Evolutionary conservation across 2,888 invertebrate species (phyloP).

Genomic region (Tyria jacobaeae): DNA sequence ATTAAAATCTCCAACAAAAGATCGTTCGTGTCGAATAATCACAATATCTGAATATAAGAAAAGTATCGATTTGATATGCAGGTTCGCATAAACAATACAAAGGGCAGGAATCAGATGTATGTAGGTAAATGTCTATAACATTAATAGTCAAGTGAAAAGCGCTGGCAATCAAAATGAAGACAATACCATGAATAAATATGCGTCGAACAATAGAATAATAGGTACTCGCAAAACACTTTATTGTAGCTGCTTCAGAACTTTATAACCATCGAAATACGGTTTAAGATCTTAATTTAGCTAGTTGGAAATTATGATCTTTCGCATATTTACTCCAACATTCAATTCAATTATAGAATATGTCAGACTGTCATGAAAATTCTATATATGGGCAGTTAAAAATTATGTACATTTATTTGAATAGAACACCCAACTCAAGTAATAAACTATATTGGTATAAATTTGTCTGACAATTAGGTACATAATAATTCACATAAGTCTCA

Average conservation of each 20-base stretch:
- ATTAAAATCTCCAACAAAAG: conserved; percentile 70
- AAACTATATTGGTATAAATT: neutral
- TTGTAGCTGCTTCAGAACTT: conserved; percentile 13
- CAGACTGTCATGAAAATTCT: conserved; percentile 8
- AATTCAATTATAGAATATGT: conserved; percentile 16
- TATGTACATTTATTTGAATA: neutral
- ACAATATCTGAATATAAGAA: conserved; percentile 56
- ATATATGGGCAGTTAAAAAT: conserved; percentile 4
- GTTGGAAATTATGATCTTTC: conserved; percentile 7
- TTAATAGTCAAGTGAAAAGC: conserved; percentile 25
- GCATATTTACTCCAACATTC: conserved; percentile 12
- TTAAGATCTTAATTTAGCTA: conserved; percentile 5
- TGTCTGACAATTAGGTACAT: too few species aligned
- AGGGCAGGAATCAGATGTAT: conserved; percentile 23
- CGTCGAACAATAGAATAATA: conserved; percentile 24
- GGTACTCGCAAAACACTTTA: conserved; percentile 9
- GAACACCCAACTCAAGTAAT: neutral
- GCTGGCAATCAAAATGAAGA: conserved; percentile 12
- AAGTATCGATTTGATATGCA: conserved; percentile 50
- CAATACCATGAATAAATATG: conserved; percentile 21
- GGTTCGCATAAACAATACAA: conserved; percentile 47
- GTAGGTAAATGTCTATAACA: conserved; percentile 26
- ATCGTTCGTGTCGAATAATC: conserved; percentile 61
- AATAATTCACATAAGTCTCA: too few species aligned
- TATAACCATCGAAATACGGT: conserved; percentile 7